Conservation (phyloP, 2,113 vertebrate species). For the Daphoenositta chrysoptera region DNA sequence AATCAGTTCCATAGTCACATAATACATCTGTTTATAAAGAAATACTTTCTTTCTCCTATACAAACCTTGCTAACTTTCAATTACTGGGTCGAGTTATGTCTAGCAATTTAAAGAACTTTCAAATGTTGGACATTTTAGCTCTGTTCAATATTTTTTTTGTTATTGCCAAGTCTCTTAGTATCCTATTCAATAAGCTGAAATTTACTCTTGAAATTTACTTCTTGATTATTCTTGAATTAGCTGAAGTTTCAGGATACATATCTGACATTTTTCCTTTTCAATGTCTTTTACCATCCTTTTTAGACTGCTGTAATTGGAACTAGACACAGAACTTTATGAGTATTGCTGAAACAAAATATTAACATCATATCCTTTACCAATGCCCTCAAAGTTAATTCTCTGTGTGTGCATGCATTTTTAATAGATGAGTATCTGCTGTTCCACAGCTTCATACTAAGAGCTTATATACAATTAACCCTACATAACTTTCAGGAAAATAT, state of each 20-base stretch:
- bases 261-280: not conserved
- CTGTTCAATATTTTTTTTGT: not conserved
- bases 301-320: not conserved
- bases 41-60: not conserved
- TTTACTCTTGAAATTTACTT: not conserved
- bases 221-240: not conserved
- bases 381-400: not conserved
- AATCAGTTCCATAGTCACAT: not conserved
- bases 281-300: not conserved
- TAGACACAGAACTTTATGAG: not conserved
- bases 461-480: not conserved
- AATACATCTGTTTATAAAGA: not conserved
- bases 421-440: not conserved
- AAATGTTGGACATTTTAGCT: not conserved
- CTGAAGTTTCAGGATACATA: not conserved
- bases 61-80: not conserved
- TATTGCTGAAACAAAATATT: not conserved
- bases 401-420: rapidly evolving
- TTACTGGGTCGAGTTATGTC: not conserved
- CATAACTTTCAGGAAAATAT: not conserved
- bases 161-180: not conserved
- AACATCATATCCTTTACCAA: not conserved
- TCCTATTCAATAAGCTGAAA: not conserved
- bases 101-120: not conserved
- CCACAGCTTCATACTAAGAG: not conserved